Evolutionary conservation across 2,113 vertebrate genomes (phyloP).

Genomic region (Vulpes vulpes): DNA sequence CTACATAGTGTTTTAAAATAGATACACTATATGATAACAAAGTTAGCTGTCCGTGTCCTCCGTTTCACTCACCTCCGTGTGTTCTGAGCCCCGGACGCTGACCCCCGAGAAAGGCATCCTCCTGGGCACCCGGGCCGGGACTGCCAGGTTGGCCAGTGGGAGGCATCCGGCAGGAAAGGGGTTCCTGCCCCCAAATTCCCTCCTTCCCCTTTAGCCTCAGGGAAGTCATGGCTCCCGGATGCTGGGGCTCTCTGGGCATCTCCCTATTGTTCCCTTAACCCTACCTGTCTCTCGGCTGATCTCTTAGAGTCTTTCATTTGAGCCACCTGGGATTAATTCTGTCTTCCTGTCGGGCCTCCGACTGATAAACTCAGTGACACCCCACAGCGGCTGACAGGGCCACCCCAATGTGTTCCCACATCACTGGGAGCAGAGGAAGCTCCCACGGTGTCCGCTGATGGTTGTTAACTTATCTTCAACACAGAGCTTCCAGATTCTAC

Average conservation of each 20-base stretch:
- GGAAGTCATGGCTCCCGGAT: no score
- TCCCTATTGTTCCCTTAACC: not conserved
- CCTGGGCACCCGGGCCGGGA: not conserved
- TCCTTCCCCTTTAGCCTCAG: not conserved
- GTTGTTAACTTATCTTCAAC: not conserved
- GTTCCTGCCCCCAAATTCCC: not conserved
- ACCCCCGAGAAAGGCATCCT: not conserved
- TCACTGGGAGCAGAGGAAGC: not conserved
- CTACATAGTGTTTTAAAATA: not conserved
- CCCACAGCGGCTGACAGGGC: not conserved
- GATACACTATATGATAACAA: not conserved
- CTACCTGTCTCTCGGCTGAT: not conserved
- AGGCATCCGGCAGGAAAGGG: not conserved
- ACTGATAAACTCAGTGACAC: not conserved
- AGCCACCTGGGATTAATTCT: slow-evolving; percentile 27
- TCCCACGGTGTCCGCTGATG: not conserved
- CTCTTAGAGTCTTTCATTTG: not conserved
- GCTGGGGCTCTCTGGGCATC: not conserved
- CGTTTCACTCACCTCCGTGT: not conserved
- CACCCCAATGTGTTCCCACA: not conserved
- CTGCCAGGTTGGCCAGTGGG: not conserved
- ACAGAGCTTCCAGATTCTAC: not conserved
- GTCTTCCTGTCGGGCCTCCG: not conserved
- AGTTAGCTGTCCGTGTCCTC: not conserved
- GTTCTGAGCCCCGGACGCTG: not conserved